Base-by-base conservation (phyloP, 2,797 vertebrate genomes). In the Paedocypris micromegethes region DNA sequence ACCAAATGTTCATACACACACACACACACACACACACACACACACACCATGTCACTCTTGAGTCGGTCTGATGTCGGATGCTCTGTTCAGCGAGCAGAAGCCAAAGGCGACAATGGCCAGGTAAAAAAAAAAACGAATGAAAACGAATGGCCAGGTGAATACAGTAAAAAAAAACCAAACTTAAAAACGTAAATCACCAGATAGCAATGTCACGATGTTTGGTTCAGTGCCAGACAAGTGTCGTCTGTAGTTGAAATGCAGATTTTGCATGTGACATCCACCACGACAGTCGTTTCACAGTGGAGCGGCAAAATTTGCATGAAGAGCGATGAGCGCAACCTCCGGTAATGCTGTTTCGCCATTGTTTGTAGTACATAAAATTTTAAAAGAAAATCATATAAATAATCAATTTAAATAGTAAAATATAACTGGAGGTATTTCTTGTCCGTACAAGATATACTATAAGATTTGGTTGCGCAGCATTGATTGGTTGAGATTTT, bases 281-380 rank as follows among this genome's bases (percentile, higher is more conserved):
- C 23, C 23, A 23, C 23, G 23, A 23, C 23, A 23, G 23, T 23
- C 23, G 23, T 23, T 23, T 23, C 23, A 23, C 23, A 23, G 23
- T 23, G 23, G 1, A 40, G 46, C 7, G 6, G 47, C 44, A 38
- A 38, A 49, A 50, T 42, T 40, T 54, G 58, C 58, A 62, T 62
- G 46, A 43, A 23, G 37, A 23, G 45, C 37, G 23, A 23, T 23
- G 23, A 23, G 1, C 23, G 23, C 44, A 9, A 39, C 7, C 67
- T 55, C 58, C 41, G 5, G 23, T 41, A 9, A 50, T 39, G 53
- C 68, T 63, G 59, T 63, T 70, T 70, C 47, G 40, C 45, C 53
- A 44, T 5, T 37, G 7, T 38, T 41, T 9, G 42, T 40, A 42
- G 9, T 3, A 4, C 4, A 56, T 23, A 23, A 23, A 23, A 23